Base-by-base conservation (phyloP, 2,113 vertebrate genomes). In the Calypte anna region DNA sequence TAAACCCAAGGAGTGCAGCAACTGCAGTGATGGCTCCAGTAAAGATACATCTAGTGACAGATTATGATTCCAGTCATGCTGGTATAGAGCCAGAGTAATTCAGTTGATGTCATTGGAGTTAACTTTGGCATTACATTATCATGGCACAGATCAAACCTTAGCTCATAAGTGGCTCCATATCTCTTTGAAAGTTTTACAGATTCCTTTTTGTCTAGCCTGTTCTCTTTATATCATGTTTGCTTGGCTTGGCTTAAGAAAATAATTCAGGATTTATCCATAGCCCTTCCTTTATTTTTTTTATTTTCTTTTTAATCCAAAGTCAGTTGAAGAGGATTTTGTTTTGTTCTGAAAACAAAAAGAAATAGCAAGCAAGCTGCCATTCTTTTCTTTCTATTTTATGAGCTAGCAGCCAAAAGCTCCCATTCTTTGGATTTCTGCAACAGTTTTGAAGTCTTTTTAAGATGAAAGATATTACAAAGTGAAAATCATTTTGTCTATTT, bases 11-110 rank as follows among this genome's bases (percentile, higher is more conserved):
- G 40, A 85, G 33, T 83, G n/a, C 50, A 81, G 76, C 36, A 83
- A 54, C 40, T 31, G 31, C n/a, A 64, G n/a, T 54, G 25, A 57
- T 67, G 40, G 38, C 67, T 94, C 78, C 75, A 86, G 68, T 94
- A 82, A 79, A 91, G 92, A 36, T 51, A 33, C 9, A 4, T 76
- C 86, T 50, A 31, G 61, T 66, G 93, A 73, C 69, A 84, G 73
- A 31, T 64, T 86, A 58, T 88, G 27, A 84, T 68, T 75, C 81
- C 40, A 54, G 61, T 80, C 40, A 30, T 50, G 50, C 50, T 93
- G 66, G 30, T 68, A 31, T 62, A 74, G 62, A 93, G 90, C 88
- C 90, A 96, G 54, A 93, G 24, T 72, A 88, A 64, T 91, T 84
- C 50, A 58, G 61, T 31, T 88, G 69, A 79, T 91, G 79, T 90